A percentile compares a stretch with the other conserved stretches of the same genome.
Conservation (phyloP, 2,888 invertebrate genomes). For the Eretmocerus hayati region DNA sequence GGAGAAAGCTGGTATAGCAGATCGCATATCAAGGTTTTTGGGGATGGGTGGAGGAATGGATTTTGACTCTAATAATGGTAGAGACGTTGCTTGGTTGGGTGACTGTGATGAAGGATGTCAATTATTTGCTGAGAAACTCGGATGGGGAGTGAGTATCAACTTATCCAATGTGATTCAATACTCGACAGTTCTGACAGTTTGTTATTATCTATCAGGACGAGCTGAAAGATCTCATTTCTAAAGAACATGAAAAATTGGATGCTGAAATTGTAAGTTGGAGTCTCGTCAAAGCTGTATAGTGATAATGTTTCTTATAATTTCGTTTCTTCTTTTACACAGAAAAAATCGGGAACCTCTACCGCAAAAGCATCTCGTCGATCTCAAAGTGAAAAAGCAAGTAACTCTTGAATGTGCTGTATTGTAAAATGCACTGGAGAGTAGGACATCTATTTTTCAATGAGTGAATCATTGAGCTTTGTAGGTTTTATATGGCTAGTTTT, state of each 20-base stretch:
- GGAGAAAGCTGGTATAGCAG: conserved; percentile 53
- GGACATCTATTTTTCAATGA: no score
- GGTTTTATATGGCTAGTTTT: no score
- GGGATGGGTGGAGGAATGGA: conserved; percentile 57
- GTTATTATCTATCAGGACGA: conserved; percentile 52
- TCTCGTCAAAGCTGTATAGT: background rate
- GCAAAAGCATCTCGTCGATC: conserved; percentile 1
- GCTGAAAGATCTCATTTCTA: conserved; percentile 52
- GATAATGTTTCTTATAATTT: background rate
- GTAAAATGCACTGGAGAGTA: no score
- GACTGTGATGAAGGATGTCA: conserved; percentile 77
- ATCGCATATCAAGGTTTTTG: conserved; percentile 42
- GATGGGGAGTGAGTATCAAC: conserved; percentile 66
- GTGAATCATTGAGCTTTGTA: no score
- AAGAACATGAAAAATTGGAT: conserved; percentile 54
- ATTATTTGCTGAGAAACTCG: conserved; percentile 66
- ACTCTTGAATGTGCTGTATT: no score
- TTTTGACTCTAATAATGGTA: conserved; percentile 57
- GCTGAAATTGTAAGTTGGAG: conserved; percentile 27
- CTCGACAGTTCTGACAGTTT: background rate
- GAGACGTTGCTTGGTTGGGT: conserved; percentile 77
- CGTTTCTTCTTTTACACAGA: background rate
- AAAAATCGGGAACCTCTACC: background rate
- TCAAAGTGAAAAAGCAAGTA: conserved; percentile 19
- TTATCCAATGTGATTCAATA: background rate